Evolutionary conservation across 2,113 vertebrate species (phyloP), one percentile per base, ranked within the genome.

Genomic region (Steatornis caripensis): DNA sequence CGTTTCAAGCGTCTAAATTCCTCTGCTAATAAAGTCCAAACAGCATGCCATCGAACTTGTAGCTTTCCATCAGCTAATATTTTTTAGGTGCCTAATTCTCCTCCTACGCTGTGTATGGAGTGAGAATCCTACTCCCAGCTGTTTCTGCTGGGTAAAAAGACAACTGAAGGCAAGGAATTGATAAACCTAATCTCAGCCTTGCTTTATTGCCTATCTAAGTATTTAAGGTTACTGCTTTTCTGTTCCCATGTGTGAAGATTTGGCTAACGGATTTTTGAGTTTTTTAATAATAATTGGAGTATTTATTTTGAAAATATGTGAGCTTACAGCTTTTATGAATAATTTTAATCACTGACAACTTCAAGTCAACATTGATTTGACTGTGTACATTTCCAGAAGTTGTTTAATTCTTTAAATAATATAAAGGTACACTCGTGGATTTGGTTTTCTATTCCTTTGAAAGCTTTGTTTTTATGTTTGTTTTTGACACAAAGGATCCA

Each of bases 41-140:
- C 26, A 8, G 3, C 26, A 20, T 65, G n/a, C 8, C 41, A 36
- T 12, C 57, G 23, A 85, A 37, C 12, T 72, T 74, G 15, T 2
- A 49, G 29, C 15, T 79, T 93, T 65, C 39, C 21, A 23, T 37
- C 32, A 61, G 14, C 9, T 72, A 49, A 18, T 61, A 41, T 77
- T 83, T 65, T 61, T 70, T 62, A 39, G 13, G 23, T 58, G 15
- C 16, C 30, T 75, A 30, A 55, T 37, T 87, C 23, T 55, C n/a
- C 7, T 61, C 10, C 45, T 70, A 9, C 1, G 2, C 2, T 22
- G 4, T 13, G 6, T 66, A 51, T 1, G 7, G 36, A 45, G 4
- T 0, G 1, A 36, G 15, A 69, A 71, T 54, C 15, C 8, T 2
- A 32, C 18, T 54, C 20, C 26, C 22, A 65, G 29, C 8, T 84